Base-by-base conservation (phyloP, 2,113 vertebrate genomes). In the Psilopogon haemacephalus region DNA sequence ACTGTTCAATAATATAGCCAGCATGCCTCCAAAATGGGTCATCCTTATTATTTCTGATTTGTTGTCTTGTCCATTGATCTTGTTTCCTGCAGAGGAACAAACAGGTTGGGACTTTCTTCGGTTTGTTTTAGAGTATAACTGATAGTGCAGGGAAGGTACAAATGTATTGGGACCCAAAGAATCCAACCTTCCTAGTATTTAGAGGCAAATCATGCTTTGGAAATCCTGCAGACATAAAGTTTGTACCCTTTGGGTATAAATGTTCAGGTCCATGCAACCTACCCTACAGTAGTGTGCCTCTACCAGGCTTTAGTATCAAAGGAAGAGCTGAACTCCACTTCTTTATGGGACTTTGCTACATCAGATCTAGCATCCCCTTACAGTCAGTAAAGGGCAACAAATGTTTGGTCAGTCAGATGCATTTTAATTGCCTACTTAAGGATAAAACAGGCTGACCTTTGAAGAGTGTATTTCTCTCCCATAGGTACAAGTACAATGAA, bases 1-100 rank as follows among this genome's bases (percentile, higher is more conserved):
- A 35, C 96, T 99, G 99, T 35, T 98, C 96, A 75, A 98, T n/a
- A 40, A 99, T 81, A 86, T 99, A 98, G 82, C 98, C 98, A 1
- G 89, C 68, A 64, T 99, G 98, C 86, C 93, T 97, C 99, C 99
- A 99, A 92, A 99, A 97, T 7, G 98, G 98, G 77, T 98, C 97
- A 5, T 97, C 58, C 79, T 97, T 96, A 84, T 98, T 96, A 62
- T 95, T 72, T 93, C 97, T 98, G 71, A 99, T 98, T 87, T 98
- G 98, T 71, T 97, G 55, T 86, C 98, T 97, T 84, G 98, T 97
- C 98, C 99, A 99, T 0, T 95, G 42, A 71, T 98, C 97, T 97
- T 99, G 99, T 83, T 98, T 97, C 88, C 99, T 99, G 96, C 52
- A n/a, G 86, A 89, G 74, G 95, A 97, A 97, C 86, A 83, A 88